Base-by-base conservation (phyloP, 2,797 vertebrate genomes). In the Botia kubotai region DNA sequence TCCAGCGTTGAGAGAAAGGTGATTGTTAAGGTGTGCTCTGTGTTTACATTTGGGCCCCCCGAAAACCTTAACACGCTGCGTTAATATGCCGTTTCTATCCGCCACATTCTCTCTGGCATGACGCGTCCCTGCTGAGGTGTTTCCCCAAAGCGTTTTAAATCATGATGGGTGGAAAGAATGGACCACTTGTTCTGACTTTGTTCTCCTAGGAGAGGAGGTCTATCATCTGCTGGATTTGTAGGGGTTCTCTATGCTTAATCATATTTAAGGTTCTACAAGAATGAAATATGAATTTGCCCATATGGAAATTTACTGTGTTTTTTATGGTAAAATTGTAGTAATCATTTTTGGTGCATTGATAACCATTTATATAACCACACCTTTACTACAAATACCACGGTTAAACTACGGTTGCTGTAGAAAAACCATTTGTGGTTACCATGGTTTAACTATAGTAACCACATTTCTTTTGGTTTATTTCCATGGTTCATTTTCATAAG, bases 131-230 rank as follows among this genome's bases (percentile, higher is more conserved):
- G 2, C 39, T 46, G 58, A 48, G 29, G 50, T 8, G 13, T 29
- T 80, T 84, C 39, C 57, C n/a, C 4, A 26, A 36, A 39, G 68
- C 63, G 67, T 52, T 60, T 78, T 21, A 48, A 75, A 78, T 72
- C 72, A 70, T 55, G 72, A 83, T 48, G 60, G 55, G 65, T 48
- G 58, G 13, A 48, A 78, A 75, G 71, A 86, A 84, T 79, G 58
- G 36, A 7, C 26, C 33, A 21, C 66, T 82, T 82, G 74, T 84
- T 84, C 8, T 3, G 17, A 70, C 55, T 46, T 26, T 53, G 26
- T 63, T 43, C 26, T 80, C 58, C n/a, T 12, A 39, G 14, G 46
- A 53, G 50, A 39, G 14, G 19, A 39, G 14, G 19, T 43, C 50
- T 48, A 60, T 60, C 75, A 36, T 48, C 39, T 17, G 29, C 53